A percentile compares a stretch with the other conserved stretches of the same genome.
Evolutionary conservation across 1,140 invertebrate species (phyloP).

Genomic region (Rhyzopertha dominica): DNA sequence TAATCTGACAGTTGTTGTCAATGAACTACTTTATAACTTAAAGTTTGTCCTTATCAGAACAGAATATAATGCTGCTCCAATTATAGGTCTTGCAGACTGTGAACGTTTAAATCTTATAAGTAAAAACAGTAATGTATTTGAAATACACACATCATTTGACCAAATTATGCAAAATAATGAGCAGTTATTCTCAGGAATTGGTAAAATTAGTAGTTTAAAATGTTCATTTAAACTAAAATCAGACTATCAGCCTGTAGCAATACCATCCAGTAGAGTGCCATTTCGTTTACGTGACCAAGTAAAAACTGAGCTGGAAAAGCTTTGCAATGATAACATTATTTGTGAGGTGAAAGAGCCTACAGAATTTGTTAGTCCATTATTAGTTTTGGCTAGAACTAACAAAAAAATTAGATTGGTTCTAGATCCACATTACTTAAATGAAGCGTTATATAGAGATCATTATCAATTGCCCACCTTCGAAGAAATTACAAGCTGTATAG

Average conservation of each 20-base stretch:
- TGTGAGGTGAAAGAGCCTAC: conserved; percentile 35
- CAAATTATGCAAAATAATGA: conserved; percentile 9
- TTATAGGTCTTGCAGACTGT: conserved; percentile 2
- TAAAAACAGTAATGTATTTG: conserved; percentile 1
- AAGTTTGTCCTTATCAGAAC: too few relatives aligned
- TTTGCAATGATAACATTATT: conserved; percentile 29
- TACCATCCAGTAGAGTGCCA: conserved; percentile 13
- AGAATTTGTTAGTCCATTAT: conserved; percentile 48
- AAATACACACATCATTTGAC: too few relatives aligned
- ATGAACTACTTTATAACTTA: too few relatives aligned
- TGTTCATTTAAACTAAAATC: conserved; percentile 10
- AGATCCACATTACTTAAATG: conserved; percentile 50
- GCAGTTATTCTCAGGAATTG: conserved; percentile 1
- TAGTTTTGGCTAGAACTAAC: conserved; percentile 47
- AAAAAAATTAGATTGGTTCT: conserved; percentile 48
- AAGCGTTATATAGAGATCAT: conserved; percentile 42
- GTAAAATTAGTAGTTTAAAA: not conserved
- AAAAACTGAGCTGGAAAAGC: conserved; percentile 4
- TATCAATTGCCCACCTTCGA: conserved; percentile 45
- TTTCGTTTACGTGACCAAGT: conserved; percentile 7
- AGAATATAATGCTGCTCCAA: conserved; percentile 3
- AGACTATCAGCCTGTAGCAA: conserved; percentile 10
- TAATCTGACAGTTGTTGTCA: too few relatives aligned
- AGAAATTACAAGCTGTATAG: conserved; percentile 42
- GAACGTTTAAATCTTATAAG: conserved; percentile 16